Percentiles rank a stretch among this genome's conserved stretches.
phyloP scores from a whole-genome alignment of 2,888 invertebrate genomes.

The Hemistola chrysoprasaria region DNA sequence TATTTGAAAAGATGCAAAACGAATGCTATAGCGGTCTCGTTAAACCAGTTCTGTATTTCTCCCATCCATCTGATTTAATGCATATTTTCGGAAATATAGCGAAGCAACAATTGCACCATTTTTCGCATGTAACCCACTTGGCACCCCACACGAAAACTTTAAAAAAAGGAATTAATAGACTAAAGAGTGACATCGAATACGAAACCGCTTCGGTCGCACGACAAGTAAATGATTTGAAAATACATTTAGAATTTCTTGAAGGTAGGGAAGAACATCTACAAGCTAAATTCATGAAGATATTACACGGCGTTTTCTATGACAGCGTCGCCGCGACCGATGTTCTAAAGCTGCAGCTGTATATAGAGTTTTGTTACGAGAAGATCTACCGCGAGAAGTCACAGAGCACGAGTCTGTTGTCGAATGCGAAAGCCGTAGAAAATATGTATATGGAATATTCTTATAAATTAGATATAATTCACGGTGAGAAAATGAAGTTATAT shows the following conservation, averaged over 20 bases:
- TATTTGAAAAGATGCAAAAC: constrained; percentile 73
- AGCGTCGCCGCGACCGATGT: constrained; percentile 79
- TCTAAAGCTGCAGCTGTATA: constrained; percentile 79
- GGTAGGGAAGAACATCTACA: constrained; percentile 74
- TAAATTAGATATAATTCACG: constrained; percentile 80
- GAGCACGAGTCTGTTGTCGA: constrained; percentile 74
- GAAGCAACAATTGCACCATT: constrained; percentile 84
- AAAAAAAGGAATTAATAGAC: constrained; percentile 62
- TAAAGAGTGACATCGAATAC: constrained; percentile 61
- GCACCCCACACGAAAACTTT: constrained; percentile 76
- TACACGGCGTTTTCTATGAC: constrained; percentile 81
- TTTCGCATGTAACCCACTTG: constrained; percentile 82
- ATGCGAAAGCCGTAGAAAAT: constrained; percentile 83
- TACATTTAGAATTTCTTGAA: constrained; percentile 65
- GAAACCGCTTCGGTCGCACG: constrained; percentile 47
- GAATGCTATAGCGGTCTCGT: constrained; percentile 59
- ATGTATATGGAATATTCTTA: constrained; percentile 75
- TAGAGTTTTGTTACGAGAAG: constrained; percentile 85
- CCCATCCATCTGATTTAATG: constrained; percentile 77
- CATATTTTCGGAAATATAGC: constrained; percentile 83
- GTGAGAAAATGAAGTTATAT: constrained; percentile 73
- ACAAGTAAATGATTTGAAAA: constrained; percentile 52
- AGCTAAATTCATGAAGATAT: constrained; percentile 75
- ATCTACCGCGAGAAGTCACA: constrained; percentile 82
- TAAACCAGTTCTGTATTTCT: constrained; percentile 81